Conservation (phyloP, 2,888 invertebrate species). For the Hyposoter dolosus region DNA sequence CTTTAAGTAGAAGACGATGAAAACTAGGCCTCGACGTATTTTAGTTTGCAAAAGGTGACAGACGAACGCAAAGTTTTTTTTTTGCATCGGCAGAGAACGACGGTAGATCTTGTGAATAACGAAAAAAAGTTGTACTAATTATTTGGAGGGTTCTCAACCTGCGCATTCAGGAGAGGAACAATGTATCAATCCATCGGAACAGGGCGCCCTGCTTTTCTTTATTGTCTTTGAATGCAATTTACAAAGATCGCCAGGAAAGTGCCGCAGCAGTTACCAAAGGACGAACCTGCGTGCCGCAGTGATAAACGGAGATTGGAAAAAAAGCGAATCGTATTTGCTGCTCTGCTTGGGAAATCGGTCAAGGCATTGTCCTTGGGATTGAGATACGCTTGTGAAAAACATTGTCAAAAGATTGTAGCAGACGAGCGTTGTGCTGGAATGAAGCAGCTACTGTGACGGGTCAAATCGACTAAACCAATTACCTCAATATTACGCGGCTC, state of each 20-base stretch:
- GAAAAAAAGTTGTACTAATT: background rate
- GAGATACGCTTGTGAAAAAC: conserved; percentile 35
- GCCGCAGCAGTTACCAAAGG: background rate
- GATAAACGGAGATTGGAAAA: background rate
- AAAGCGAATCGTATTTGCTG: background rate
- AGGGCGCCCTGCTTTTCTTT: background rate
- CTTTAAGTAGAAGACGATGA: background rate
- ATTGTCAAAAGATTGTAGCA: conserved; percentile 5
- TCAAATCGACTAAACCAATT: conserved; percentile 63
- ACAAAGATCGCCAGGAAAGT: background rate
- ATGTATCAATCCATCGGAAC: too few species aligned
- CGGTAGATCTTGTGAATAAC: background rate
- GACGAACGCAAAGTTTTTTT: conserved; percentile 22
- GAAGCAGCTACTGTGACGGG: background rate
- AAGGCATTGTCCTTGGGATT: conserved; percentile 9
- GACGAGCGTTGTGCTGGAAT: background rate
- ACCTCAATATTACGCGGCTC: conserved; percentile 59
- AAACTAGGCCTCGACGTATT: conserved; percentile 60
- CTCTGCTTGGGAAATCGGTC: background rate
- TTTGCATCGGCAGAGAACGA: conserved; percentile 34
- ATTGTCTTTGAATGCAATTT: background rate
- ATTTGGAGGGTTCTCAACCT: background rate
- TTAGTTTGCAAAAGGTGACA: conserved; percentile 37
- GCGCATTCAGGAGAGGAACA: background rate
- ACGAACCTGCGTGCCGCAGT: background rate